phyloP scores from a whole-genome alignment of 1,140 invertebrate species.

The Drosophila nasuta region DNA sequence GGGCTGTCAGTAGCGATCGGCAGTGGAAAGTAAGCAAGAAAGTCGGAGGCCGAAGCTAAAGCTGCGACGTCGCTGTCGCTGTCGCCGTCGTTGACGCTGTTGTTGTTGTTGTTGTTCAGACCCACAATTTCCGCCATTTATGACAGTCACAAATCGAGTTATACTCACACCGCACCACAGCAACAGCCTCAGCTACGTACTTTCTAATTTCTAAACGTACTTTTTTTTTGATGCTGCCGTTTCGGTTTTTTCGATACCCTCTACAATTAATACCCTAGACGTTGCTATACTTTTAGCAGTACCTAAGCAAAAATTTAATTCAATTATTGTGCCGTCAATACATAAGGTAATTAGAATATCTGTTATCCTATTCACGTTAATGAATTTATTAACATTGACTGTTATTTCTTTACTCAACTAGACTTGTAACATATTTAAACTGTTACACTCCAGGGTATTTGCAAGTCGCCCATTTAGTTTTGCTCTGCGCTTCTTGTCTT shows the following conservation, averaged over 20 bases:
- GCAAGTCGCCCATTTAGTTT: neutral
- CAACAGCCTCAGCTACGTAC: constrained; percentile 53
- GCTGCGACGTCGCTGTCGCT: constrained; percentile 20
- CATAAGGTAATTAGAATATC: too few relatives aligned
- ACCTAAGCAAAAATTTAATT: too few relatives aligned
- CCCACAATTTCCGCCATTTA: constrained; percentile 83
- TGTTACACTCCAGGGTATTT: constrained; percentile 21
- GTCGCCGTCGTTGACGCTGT: constrained; percentile 42
- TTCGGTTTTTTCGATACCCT: constrained; percentile 43
- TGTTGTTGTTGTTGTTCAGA: constrained; percentile 29
- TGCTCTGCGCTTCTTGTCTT: constrained; percentile 15
- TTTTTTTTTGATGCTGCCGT: constrained; percentile 61
- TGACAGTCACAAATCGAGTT: constrained; percentile 83
- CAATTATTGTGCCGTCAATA: too few relatives aligned
- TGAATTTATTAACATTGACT: too few relatives aligned
- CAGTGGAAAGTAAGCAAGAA: constrained; percentile 75
- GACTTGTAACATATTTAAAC: neutral
- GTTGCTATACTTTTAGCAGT: neutral
- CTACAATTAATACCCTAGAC: neutral
- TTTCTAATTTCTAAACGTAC: constrained; percentile 80
- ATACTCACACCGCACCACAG: constrained; percentile 67
- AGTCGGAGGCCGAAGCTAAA: constrained; percentile 39
- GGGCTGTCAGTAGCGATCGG: constrained; percentile 30
- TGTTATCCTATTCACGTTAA: too few relatives aligned
- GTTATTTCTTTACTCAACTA: too few relatives aligned